Evolutionary conservation across 2,888 invertebrate species (phyloP).

Genomic region (Zeuzera pyrina): DNA sequence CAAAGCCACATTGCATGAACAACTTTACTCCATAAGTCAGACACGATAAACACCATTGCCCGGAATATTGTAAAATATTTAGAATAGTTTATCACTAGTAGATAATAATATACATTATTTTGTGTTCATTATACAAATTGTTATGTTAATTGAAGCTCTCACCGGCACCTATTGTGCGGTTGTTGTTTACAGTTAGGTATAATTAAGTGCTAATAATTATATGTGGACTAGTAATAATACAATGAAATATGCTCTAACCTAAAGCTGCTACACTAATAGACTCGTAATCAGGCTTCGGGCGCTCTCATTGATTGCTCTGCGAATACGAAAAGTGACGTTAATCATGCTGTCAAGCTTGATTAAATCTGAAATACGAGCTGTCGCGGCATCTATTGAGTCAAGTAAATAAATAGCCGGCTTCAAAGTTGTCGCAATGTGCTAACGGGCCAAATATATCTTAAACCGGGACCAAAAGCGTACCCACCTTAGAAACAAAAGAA

Average conservation of each 20-base stretch:
- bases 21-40: constrained; percentile 57
- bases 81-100: no score
- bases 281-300: constrained; percentile 28
- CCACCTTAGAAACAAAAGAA: constrained; percentile 58
- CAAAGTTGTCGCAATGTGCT: constrained; percentile 59
- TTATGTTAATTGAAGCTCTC: no score
- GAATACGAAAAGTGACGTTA: constrained; percentile 52
- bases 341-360: constrained; percentile 60
- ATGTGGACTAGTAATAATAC: no score
- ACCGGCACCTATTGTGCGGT: no score
- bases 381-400: constrained; percentile 54
- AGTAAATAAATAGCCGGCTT: constrained; percentile 58
- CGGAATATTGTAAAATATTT: no score
- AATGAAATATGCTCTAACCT: no score
- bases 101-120: no score
- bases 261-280: constrained; percentile 31
- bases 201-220: no score
- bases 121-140: no score
- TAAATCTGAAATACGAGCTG: constrained; percentile 60
- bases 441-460: constrained; percentile 59
- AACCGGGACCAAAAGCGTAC: constrained; percentile 42
- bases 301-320: constrained; percentile 40
- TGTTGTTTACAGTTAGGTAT: no score
- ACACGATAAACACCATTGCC: constrained; percentile 44
- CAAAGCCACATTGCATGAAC: constrained; percentile 46